phyloP scores from a whole-genome alignment of 2,797 vertebrate genomes.

The Mormyrops attenuatus region DNA sequence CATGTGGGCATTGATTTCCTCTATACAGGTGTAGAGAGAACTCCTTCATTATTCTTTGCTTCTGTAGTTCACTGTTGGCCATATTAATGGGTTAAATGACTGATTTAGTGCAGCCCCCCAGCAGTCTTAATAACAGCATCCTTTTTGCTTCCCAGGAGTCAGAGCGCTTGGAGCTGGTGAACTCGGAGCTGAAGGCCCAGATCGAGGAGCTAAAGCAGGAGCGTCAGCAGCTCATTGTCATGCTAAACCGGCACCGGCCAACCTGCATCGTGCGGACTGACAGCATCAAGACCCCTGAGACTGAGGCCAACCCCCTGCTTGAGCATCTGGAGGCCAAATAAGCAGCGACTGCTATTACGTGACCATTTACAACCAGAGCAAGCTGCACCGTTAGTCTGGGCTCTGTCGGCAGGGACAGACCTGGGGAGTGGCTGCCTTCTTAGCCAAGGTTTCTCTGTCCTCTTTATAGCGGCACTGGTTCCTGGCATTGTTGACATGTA shows the following conservation, averaged over 20 bases:
- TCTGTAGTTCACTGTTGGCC: background rate
- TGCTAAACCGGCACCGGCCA: slow-evolving; percentile 90
- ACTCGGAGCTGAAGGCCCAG: slow-evolving; percentile 86
- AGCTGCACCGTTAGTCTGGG: slow-evolving; percentile 22
- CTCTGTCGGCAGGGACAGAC: slow-evolving; percentile 22
- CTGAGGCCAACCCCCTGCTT: slow-evolving; percentile 73
- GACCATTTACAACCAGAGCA: slow-evolving; percentile 31
- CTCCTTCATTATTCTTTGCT: background rate
- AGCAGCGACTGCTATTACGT: slow-evolving; percentile 5
- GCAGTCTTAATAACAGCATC: background rate
- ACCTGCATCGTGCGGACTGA: slow-evolving; percentile 92
- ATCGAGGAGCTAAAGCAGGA: slow-evolving; percentile 91
- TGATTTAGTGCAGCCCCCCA: background rate
- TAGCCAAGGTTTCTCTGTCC: background rate
- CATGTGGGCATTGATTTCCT: background rate
- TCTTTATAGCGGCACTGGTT: background rate
- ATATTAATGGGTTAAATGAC: background rate
- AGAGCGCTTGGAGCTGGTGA: slow-evolving; percentile 87
- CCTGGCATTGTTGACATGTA: background rate
- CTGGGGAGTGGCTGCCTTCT: background rate
- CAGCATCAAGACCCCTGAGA: slow-evolving; percentile 82
- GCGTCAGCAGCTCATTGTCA: slow-evolving; percentile 86
- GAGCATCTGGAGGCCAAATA: slow-evolving; percentile 61
- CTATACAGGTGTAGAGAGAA: background rate
- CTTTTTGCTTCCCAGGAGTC: slow-evolving; percentile 71